Evolutionary conservation across 2,113 vertebrate species (phyloP).

Genomic region (Odocoileus virginianus): DNA sequence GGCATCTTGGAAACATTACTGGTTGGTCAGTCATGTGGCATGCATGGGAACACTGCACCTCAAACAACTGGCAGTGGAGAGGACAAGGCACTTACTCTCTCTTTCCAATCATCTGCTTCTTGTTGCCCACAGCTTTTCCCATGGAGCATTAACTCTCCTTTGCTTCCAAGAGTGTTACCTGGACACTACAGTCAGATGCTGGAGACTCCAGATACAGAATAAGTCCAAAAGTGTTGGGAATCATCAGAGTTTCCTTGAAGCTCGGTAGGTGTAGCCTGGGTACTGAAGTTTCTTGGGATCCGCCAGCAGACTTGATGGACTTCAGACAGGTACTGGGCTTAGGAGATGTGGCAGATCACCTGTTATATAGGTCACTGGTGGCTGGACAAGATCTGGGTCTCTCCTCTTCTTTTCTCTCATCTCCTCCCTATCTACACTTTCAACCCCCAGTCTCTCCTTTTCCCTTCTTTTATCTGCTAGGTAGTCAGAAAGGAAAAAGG

Average conservation of each 20-base stretch:
- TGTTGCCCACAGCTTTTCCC: background rate
- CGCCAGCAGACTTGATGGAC: background rate
- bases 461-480: rapidly evolving
- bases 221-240: background rate
- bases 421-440: too few species aligned
- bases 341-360: background rate
- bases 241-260: background rate
- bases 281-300: background rate
- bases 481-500: background rate
- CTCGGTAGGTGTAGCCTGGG: background rate
- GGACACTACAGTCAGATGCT: background rate
- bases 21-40: background rate
- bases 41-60: background rate
- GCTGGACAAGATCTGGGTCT: background rate
- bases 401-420: background rate
- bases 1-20: background rate
- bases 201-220: background rate
- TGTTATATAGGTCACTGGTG: background rate
- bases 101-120: background rate
- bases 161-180: background rate
- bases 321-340: background rate
- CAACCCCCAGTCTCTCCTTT: too few species aligned
- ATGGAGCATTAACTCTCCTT: background rate
- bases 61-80: background rate
- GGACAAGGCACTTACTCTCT: background rate